Evolutionary conservation across 1,140 invertebrate genomes (phyloP).

Genomic region (Trialeurodes vaporariorum): DNA sequence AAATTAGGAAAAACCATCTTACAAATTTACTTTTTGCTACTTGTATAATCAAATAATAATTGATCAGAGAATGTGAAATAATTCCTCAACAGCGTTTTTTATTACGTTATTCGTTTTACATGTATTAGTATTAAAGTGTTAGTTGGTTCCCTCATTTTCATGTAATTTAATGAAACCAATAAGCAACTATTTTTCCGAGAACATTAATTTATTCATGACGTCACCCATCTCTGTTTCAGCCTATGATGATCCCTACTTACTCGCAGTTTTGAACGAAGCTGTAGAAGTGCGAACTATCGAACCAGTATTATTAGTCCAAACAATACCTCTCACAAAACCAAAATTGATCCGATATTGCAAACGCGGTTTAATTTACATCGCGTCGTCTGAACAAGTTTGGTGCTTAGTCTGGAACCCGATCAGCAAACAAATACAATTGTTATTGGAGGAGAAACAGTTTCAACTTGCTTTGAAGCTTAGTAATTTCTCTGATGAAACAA

Average conservation of each 20-base stretch:
- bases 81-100: no score
- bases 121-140: not conserved
- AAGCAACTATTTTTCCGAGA: no score
- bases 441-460: constrained; percentile 82
- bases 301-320: constrained; percentile 59
- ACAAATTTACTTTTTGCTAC: no score
- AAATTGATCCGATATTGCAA: constrained; percentile 50
- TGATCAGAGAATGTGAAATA: no score
- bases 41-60: no score
- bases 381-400: constrained; percentile 79
- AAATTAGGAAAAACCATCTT: no score
- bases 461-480: constrained; percentile 84
- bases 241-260: constrained; percentile 81
- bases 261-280: constrained; percentile 67
- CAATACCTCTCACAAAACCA: constrained; percentile 54
- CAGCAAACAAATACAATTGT: constrained; percentile 62
- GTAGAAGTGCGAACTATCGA: constrained; percentile 69
- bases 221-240: constrained; percentile 39
- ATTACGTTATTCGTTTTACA: no score
- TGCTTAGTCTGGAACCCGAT: constrained; percentile 65
- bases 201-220: no score
- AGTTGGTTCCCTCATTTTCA: not conserved
- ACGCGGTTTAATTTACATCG: constrained; percentile 69
- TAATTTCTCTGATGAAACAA: constrained; percentile 68
- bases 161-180: not conserved